Evolutionary conservation across 2,113 vertebrate genomes (phyloP).

Genomic region (Saccopteryx leptura): DNA sequence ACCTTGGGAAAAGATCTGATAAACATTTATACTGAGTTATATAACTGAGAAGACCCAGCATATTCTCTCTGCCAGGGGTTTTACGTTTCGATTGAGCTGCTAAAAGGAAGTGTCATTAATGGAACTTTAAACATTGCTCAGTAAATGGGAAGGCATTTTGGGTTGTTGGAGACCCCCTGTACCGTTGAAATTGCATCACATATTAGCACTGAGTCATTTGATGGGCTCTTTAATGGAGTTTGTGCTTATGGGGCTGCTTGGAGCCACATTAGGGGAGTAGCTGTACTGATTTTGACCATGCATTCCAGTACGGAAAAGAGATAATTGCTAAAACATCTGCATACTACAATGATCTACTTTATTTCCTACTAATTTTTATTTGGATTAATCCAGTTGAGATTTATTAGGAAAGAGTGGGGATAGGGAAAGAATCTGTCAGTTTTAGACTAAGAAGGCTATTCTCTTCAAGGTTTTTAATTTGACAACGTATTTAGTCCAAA

Average conservation of each 20-base stretch:
- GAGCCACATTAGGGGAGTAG: neutral
- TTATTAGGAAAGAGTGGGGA: neutral
- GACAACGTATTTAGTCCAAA: slow-evolving; percentile 12
- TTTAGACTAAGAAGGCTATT: neutral
- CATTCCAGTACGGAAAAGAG: neutral
- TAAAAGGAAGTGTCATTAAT: neutral
- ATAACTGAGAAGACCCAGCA: slow-evolving; percentile 14
- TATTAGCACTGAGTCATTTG: neutral
- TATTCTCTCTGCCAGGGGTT: neutral
- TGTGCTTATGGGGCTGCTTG: neutral
- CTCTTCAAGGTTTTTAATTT: slow-evolving; percentile 5
- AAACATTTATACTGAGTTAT: neutral
- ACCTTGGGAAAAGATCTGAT: neutral
- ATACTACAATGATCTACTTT: neutral
- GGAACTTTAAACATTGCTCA: neutral
- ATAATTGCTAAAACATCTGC: neutral
- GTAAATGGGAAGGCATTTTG: slow-evolving; percentile 17
- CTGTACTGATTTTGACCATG: neutral
- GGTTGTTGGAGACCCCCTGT: neutral
- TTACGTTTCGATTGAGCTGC: neutral
- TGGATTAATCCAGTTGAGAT: neutral
- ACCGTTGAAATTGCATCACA: neutral
- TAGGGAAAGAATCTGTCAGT: neutral
- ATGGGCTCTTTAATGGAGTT: neutral
- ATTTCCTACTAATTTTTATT: slow-evolving; percentile 50